A percentile compares a stretch with the other conserved stretches of the same genome.
Evolutionary conservation across 2,888 invertebrate genomes (phyloP).

Genomic region (Diadromus collaris): DNA sequence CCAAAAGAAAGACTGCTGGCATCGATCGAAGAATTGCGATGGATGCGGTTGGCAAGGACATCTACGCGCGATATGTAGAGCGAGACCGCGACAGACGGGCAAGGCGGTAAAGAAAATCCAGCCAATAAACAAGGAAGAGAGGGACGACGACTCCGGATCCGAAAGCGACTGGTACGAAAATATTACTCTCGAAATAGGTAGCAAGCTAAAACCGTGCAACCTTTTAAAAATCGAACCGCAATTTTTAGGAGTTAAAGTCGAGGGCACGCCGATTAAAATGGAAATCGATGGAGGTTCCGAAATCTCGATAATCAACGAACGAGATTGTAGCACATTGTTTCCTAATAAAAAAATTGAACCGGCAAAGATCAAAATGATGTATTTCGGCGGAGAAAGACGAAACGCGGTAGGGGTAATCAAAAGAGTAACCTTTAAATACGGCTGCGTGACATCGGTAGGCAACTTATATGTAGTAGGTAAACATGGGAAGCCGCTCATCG

Average conservation of each 20-base stretch:
- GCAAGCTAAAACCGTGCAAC: background rate
- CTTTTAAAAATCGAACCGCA: slow-evolving; percentile 43
- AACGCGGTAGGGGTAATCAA: slow-evolving; percentile 24
- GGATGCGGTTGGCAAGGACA: slow-evolving; percentile 37
- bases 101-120: slow-evolving; percentile 21
- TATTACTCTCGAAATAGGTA: background rate
- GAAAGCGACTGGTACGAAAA: slow-evolving; percentile 19
- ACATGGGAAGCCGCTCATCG: slow-evolving; percentile 11
- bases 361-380: slow-evolving; percentile 35
- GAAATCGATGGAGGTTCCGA: slow-evolving; percentile 50
- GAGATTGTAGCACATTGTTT: slow-evolving; percentile 32
- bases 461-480: slow-evolving; percentile 35
- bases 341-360: slow-evolving; percentile 25
- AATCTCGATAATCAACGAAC: slow-evolving; percentile 41
- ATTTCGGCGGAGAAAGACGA: slow-evolving; percentile 44
- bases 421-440: slow-evolving; percentile 6
- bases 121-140: background rate
- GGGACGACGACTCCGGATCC: background rate
- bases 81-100: slow-evolving; percentile 1
- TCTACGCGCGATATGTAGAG: slow-evolving; percentile 40
- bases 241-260: slow-evolving; percentile 38
- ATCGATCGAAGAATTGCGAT: slow-evolving; percentile 33
- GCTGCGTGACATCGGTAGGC: background rate
- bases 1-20: slow-evolving; percentile 23
- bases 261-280: slow-evolving; percentile 28